Conservation (phyloP, 2,797 vertebrate species). For the Florisuga fusca region DNA sequence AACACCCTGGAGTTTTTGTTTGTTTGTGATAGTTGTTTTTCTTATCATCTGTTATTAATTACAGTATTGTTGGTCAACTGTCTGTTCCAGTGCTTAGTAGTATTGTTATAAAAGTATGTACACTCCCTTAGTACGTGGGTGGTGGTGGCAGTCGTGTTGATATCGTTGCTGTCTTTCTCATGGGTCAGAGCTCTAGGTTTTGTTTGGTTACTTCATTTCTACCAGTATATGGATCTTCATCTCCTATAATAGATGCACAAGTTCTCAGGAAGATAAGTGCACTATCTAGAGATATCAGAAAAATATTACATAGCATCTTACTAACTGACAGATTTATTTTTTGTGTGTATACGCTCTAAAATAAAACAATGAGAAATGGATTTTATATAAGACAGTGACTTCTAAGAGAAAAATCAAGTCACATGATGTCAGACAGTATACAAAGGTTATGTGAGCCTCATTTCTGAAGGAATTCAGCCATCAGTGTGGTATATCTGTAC, state of each 20-base stretch:
- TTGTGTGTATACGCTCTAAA: neutral
- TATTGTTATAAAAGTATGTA: conserved; percentile 59
- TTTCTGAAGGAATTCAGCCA: neutral
- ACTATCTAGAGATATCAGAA: neutral
- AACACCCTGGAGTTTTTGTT: conserved; percentile 36
- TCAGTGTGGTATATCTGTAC: neutral
- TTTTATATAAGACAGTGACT: neutral
- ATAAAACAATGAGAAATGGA: neutral
- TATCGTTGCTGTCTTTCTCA: neutral
- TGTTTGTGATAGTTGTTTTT: conserved; percentile 15
- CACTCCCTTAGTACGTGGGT: conserved; percentile 47
- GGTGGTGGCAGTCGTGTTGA: conserved; percentile 32
- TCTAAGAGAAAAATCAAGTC: neutral
- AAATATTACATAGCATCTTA: neutral
- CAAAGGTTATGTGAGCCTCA: neutral
- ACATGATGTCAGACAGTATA: neutral
- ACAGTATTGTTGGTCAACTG: conserved; percentile 34
- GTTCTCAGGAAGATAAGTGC: neutral
- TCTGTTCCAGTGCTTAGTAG: conserved; percentile 27
- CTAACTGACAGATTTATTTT: neutral
- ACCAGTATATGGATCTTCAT: neutral
- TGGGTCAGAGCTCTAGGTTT: neutral
- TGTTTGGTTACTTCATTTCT: neutral
- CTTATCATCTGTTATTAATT: conserved; percentile 64
- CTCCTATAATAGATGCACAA: neutral